A percentile compares a stretch with the other conserved stretches of the same genome.
Evolutionary conservation across 2,888 invertebrate species (phyloP).

Genomic region (Alloscopus bannaensis): DNA sequence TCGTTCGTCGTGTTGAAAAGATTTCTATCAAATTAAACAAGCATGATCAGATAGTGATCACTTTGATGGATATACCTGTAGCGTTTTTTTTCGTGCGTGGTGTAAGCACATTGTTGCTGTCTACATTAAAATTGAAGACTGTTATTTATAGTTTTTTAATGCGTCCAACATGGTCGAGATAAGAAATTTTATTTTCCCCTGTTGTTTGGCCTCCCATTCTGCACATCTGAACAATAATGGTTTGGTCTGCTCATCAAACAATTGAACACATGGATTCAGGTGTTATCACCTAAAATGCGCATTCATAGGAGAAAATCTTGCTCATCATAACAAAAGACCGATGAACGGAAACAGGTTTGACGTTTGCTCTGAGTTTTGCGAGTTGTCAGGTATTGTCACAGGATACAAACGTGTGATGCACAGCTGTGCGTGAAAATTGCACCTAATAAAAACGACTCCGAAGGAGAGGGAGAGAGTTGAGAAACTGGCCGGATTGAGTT

Average conservation of each 20-base stretch:
- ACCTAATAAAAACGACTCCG: neutral
- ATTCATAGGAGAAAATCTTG: conserved; percentile 40
- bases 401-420: neutral
- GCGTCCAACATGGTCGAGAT: no score
- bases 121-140: no score
- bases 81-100: no score
- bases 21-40: conserved; percentile 50
- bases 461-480: neutral
- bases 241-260: neutral
- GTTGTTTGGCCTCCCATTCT: neutral
- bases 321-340: conserved; percentile 10
- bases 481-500: no score
- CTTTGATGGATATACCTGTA: conserved; percentile 34
- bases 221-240: no score
- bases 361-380: conserved; percentile 26
- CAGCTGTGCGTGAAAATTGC: neutral
- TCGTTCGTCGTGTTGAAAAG: conserved; percentile 1
- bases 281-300: conserved; percentile 40
- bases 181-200: conserved; percentile 18
- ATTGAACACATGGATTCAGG: conserved; percentile 37
- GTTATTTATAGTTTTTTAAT: no score
- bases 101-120: no score
- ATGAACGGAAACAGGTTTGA: conserved; percentile 48
- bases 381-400: conserved; percentile 9
- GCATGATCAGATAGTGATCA: conserved; percentile 57